Evolutionary conservation across 1,140 invertebrate species (phyloP), one percentile per base, ranked within the genome.

Genomic region (Drosophila mojavensis): DNA sequence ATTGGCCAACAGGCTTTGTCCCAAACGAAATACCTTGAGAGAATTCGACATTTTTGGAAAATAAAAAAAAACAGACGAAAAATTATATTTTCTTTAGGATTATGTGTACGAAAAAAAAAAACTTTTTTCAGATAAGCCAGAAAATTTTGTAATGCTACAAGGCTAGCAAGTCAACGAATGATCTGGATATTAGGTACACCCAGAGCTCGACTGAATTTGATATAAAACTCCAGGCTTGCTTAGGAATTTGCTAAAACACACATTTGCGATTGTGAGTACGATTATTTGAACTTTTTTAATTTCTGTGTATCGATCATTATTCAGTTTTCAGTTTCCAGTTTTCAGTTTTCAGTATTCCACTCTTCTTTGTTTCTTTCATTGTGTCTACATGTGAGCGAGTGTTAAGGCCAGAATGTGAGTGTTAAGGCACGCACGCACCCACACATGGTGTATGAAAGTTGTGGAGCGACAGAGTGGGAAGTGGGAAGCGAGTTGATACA

Each of bases 401-500:
- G 17, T 50, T 28, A 39, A 39, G 36, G 36, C 36, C 47, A 13
- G 43, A 1, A 13, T 60, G 58, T 65, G 53, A 65, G 24, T 65
- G 56, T 51, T 58, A 59, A 71, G 54, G 63, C 43, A 47, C 30
- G 30, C 33, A 74, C 20, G 11, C 17, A 66, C 62, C 73, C 45
- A 72, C 62, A 77, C 45, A 62, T 53, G 39, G 58, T 51, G 60
- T 17, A 41, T 48, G 59, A 50, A 30, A 58, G 47, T 36, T 36
- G 33, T 56, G 59, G 39, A 62, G 24, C 28, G 61, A 60, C 33
- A 61, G 6, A 59, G 53, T 9, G 33, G 33, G 33, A 9, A 33
- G 33, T 39, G 54, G 39, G 53, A 30, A 70, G 54, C 66, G 51
- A 73, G 41, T 62, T 67, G 36, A 82, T 76, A 83, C 71, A 81